A percentile compares a stretch with the other conserved stretches of the same genome.
These are phyloP conservation scores for Petrolisthes manimaculis DNA, from an alignment of 2,888 invertebrate genomes.

Conservation along the genomic window DNA sequence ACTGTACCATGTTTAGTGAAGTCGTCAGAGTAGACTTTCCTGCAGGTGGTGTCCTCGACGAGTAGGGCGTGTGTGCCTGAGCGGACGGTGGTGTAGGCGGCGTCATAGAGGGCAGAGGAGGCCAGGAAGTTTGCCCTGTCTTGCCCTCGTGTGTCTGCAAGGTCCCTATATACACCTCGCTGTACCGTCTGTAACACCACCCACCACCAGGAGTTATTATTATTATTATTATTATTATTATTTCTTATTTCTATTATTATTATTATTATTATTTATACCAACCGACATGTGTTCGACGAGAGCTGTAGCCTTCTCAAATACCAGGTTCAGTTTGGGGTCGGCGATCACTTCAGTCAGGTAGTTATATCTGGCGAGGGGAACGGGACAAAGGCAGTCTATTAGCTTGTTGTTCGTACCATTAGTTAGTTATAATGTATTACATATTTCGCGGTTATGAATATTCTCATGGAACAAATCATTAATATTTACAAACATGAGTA, in stretches of 20 bases:
- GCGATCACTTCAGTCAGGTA: constrained; percentile 51
- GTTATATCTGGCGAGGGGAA: constrained; percentile 32
- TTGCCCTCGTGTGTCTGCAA: constrained; percentile 37
- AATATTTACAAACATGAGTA: too few species aligned
- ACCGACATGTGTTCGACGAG: constrained; percentile 64
- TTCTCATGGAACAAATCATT: too few species aligned
- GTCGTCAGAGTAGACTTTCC: constrained; percentile 63
- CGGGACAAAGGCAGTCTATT: too few species aligned
- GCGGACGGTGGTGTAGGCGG: constrained; percentile 57
- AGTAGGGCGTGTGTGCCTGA: constrained; percentile 49
- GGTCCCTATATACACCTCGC: constrained; percentile 52
- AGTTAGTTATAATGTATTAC: too few species aligned
- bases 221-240: too few species aligned
- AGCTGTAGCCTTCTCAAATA: constrained; percentile 64
- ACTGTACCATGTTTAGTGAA: constrained; percentile 53
- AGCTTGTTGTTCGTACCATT: too few species aligned
- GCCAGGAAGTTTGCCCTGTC: constrained; percentile 55
- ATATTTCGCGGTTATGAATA: too few species aligned
- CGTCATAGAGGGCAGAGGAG: constrained; percentile 54
- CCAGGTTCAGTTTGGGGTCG: constrained; percentile 48
- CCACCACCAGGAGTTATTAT: too few species aligned
- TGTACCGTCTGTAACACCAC: constrained; percentile 54
- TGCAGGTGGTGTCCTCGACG: constrained; percentile 65
- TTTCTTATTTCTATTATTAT: too few species aligned
- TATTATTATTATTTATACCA: neutral